Evolutionary conservation across 2,888 invertebrate species (phyloP), one percentile per base, ranked within the genome.

Genomic region (Ornithoptera alexandrae): DNA sequence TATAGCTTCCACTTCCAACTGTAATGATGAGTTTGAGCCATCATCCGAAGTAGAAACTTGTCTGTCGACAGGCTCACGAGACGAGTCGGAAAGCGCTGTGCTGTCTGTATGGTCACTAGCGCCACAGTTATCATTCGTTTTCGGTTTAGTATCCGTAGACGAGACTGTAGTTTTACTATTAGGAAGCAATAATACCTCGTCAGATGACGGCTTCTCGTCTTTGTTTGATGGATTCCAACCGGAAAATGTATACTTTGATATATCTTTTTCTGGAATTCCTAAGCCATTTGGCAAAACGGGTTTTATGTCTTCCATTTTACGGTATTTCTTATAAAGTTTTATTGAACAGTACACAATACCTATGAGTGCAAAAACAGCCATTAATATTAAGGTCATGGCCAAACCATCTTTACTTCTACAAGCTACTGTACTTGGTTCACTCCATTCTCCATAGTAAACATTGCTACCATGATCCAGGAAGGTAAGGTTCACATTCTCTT

Each of bases 221-320:
- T 90, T 92, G 65, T 76, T 86, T 36, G 86, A 79, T 67, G 89
- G 86, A 77, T 86, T 89, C 86, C 90, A 89, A 65, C 82, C 85
- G 63, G 85, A 85, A 75, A 86, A 90, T 22, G 87, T 79, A 74
- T 88, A 90, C 75, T 93, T 93, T 5, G 85, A 82, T 72, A 84
- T 82, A 74, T 92, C 93, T 76, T 93, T 92, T 75, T 91, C 89
- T 46, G 89, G 89, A 71, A 89, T 84, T 67, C 85, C 93, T 70
- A 96, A 83, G 5, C 95, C 95, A 63, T 94, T 94, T 30, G 96
- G 96, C 72, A 96, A 83, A 75, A 94, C 94, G 18, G 95, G 94
- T 79, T 94, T 94, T 36, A 96, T 94, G 75, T 95, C 94, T 78
- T 93, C 93, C 95, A 95, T 95, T 76, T 92, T 93, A 78, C 93